Base-by-base conservation (phyloP, 2,888 invertebrate species). In the Dione juno region DNA sequence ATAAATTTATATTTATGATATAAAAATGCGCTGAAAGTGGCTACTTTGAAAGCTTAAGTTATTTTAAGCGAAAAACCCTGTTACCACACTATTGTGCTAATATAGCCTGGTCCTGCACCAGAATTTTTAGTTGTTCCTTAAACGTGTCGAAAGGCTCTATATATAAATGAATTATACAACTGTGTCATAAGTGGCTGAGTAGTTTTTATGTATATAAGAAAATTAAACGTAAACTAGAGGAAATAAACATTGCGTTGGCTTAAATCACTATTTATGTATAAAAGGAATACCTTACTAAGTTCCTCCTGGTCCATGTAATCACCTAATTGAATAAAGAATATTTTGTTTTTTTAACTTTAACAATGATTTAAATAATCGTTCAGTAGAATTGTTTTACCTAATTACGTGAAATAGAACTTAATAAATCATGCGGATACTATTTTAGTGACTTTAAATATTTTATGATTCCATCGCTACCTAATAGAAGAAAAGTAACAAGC, bases 1-100 rank as follows among this genome's bases (percentile, higher is more conserved):
- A 37, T 57, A 37, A 57, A 40, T 6, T 37, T 37, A 0, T 57
- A 40, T 57, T 57, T 40, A 59, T 59, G 43, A 21, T 28, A 41
- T 58, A 43, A 16, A 59, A 43, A 59, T 8, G 14, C 13, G 28
- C 59, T 21, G 21, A n/a, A 21, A 37, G 14, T 21, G 41, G 67
- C 67, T n/a, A 67, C 41, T 66, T 71, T 67, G 14, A 71, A 67
- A 70, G 54, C 53, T 61, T 11, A 67, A 66, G 67, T 67, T 71
- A 67, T 64, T 67, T 66, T 59, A 71, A 71, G 58, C 67, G 67
- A 59, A 43, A 64, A 64, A 41, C 57, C 52, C 21, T 67, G 64
- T 65, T 37, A 28, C 37, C 21, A 40, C 50, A 35, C 64, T 71
- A 64, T 43, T 67, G 71, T 67, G 41, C 54, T 67, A 35, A 58